These are phyloP conservation scores for Stomatorhinus ivindoensis DNA, from an alignment of 2,113 vertebrate species.

Conservation along the genomic window DNA sequence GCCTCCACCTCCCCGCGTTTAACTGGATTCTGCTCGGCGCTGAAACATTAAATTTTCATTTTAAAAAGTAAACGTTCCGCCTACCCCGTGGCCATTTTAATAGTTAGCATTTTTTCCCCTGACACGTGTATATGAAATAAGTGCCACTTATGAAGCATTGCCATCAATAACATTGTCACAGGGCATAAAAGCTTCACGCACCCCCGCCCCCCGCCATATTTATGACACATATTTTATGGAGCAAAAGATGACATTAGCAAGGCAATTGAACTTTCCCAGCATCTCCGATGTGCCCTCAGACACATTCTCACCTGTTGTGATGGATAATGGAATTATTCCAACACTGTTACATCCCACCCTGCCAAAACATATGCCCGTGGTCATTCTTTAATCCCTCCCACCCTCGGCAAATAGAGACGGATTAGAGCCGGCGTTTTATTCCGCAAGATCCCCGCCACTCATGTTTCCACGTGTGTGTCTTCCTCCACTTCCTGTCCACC, in stretches of 20 bases:
- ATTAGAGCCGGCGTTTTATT: neutral
- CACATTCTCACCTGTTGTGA: constrained; percentile 26
- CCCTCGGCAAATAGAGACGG: neutral
- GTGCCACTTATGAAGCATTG: constrained; percentile 76
- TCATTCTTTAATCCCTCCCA: constrained; percentile 2
- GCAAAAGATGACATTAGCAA: constrained; percentile 71
- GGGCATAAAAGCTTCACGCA: constrained; percentile 73
- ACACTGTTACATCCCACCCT: constrained; percentile 15
- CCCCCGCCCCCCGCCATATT: constrained; percentile 67
- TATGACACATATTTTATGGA: constrained; percentile 71
- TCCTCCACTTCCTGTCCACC: neutral
- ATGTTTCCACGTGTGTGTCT: neutral
- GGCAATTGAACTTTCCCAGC: constrained; percentile 64
- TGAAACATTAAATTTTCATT: constrained; percentile 68
- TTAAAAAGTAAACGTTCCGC: constrained; percentile 68
- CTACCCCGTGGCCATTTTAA: constrained; percentile 59
- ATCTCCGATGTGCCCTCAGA: constrained; percentile 47
- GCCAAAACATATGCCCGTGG: constrained; percentile 12
- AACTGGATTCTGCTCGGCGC: constrained; percentile 58
- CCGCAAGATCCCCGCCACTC: neutral
- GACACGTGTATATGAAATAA: constrained; percentile 71
- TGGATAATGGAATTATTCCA: constrained; percentile 30
- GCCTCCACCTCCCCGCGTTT: constrained; percentile 27
- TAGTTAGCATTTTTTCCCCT: constrained; percentile 67
- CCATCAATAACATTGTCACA: constrained; percentile 82